These are phyloP conservation scores for Enteromius argenteus DNA, from an alignment of 2,797 vertebrate species.

Conservation along the genomic window DNA sequence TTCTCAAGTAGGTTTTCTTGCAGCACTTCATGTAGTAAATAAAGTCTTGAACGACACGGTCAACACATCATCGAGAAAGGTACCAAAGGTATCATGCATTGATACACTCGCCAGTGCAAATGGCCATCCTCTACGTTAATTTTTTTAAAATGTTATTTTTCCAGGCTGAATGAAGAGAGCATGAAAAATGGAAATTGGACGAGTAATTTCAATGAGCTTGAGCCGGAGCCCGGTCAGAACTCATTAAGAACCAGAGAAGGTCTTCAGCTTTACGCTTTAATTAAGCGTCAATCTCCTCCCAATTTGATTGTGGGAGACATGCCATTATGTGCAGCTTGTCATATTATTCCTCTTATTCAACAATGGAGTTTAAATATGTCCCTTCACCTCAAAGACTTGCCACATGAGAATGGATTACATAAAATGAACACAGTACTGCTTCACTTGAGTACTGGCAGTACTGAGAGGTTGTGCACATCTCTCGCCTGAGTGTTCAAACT, in stretches of 20 bases:
- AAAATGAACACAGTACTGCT: conserved; percentile 35
- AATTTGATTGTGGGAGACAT: conserved; percentile 52
- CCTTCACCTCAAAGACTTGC: conserved; percentile 53
- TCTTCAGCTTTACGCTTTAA: conserved; percentile 57
- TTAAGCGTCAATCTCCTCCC: conserved; percentile 60
- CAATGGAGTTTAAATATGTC: conserved; percentile 37
- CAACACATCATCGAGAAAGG: not conserved
- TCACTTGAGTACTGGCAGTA: conserved; percentile 29
- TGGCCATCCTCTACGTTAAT: conserved; percentile 29
- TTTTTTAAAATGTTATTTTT: conserved; percentile 28
- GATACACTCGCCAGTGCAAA: not conserved
- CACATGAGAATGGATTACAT: conserved; percentile 40
- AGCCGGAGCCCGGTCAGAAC: conserved; percentile 38
- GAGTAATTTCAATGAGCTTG: conserved; percentile 41
- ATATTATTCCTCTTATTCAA: conserved; percentile 54
- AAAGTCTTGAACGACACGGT: not conserved
- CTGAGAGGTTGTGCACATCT: conserved; percentile 34
- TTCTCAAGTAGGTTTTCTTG: not conserved
- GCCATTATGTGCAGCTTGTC: conserved; percentile 57
- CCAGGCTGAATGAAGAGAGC: conserved; percentile 35
- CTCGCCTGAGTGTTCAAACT: conserved; percentile 21
- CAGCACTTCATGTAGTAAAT: conserved; percentile 7
- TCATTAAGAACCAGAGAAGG: conserved; percentile 44
- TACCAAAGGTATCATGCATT: conserved; percentile 18
- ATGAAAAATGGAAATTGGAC: conserved; percentile 53